Conservation (phyloP, 1,140 invertebrate species). For the Drosophila triauraria region DNA sequence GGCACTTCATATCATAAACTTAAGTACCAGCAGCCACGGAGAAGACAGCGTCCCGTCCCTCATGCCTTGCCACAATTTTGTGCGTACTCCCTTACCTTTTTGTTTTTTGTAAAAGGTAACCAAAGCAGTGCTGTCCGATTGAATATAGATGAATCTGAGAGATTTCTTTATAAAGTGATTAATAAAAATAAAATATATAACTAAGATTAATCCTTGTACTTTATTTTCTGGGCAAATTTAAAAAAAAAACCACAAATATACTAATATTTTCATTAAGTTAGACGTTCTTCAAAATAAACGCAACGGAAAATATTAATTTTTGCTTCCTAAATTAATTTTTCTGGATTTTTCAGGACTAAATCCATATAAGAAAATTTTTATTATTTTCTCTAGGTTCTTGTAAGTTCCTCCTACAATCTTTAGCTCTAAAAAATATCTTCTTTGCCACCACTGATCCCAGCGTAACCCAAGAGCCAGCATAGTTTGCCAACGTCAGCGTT, state of each 20-base stretch:
- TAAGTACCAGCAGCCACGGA: conserved; percentile 45
- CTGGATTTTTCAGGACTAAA: not conserved
- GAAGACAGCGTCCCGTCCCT: conserved; percentile 31
- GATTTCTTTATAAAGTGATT: not conserved
- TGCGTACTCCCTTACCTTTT: conserved; percentile 34
- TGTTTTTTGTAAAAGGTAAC: conserved; percentile 23
- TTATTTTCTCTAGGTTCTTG: too few species aligned
- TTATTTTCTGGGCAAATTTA: not conserved
- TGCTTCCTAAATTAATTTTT: not conserved
- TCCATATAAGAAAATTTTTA: too few species aligned
- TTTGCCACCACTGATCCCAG: conserved; percentile 9
- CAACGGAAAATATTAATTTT: not conserved
- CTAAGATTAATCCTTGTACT: not conserved
- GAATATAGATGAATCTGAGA: not conserved
- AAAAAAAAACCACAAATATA: too few species aligned
- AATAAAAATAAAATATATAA: not conserved
- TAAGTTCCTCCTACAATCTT: too few species aligned
- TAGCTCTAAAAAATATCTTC: conserved; percentile 6
- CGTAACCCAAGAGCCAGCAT: conserved; percentile 66
- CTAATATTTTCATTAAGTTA: rapidly evolving
- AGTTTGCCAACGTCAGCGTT: conserved; percentile 70
- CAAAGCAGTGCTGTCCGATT: conserved; percentile 7
- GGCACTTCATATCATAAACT: conserved; percentile 66
- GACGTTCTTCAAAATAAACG: too few species aligned
- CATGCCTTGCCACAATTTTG: conserved; percentile 13